Evolutionary conservation across 2,797 vertebrate species (phyloP).

Genomic region (Fundulus diaphanus): DNA sequence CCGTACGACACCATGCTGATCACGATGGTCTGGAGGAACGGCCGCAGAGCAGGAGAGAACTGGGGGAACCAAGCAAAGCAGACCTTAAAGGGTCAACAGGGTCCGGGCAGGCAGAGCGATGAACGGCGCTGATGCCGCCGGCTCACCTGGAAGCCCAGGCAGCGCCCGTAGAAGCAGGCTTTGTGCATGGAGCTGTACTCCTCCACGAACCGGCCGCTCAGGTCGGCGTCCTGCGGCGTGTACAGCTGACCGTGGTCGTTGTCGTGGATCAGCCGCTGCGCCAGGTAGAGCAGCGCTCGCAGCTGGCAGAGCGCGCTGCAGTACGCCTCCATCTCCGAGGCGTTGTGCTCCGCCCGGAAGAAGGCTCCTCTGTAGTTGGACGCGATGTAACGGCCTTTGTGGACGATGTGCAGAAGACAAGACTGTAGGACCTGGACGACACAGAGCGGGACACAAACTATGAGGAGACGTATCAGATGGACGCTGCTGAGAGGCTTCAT

Average conservation of each 20-base stretch:
- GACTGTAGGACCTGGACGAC: constrained; percentile 79
- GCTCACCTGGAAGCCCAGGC: constrained; percentile 91
- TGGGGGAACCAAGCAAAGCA: constrained; percentile 33
- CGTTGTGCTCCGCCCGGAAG: constrained; percentile 88
- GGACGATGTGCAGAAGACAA: constrained; percentile 86
- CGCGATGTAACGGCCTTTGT: constrained; percentile 87
- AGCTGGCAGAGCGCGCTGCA: constrained; percentile 87
- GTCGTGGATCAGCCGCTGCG: constrained; percentile 82
- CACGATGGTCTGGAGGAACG: constrained; percentile 82
- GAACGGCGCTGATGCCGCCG: neutral
- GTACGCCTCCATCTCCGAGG: constrained; percentile 88
- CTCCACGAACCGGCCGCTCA: constrained; percentile 82
- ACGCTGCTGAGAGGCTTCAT: neutral
- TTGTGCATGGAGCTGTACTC: constrained; percentile 92
- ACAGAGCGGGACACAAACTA: neutral
- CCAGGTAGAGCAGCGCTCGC: constrained; percentile 86
- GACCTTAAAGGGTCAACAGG: neutral
- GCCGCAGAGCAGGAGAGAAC: constrained; percentile 81
- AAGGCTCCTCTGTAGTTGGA: constrained; percentile 83
- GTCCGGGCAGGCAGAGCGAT: neutral
- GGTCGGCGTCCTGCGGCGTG: constrained; percentile 72
- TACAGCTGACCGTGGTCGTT: constrained; percentile 84
- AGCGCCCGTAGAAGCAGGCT: constrained; percentile 92
- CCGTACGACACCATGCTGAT: constrained; percentile 85
- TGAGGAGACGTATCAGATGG: too few relatives aligned